A percentile compares a stretch with the other conserved stretches of the same genome.
These are phyloP conservation scores for Sebastes ruberrimus DNA, from an alignment of 2,797 vertebrate species.

Conservation along the genomic window DNA sequence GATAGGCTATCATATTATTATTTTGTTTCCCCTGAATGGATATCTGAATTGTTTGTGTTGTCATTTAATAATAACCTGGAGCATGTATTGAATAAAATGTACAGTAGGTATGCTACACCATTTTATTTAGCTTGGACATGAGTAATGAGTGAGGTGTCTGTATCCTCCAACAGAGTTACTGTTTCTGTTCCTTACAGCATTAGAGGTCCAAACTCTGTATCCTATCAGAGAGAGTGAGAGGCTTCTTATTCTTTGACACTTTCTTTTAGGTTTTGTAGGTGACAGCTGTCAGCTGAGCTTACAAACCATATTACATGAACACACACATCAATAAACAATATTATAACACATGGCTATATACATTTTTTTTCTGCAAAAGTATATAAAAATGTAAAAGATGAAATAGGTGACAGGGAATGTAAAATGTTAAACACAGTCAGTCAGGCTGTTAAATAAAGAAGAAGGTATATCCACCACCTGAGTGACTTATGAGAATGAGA, in stretches of 20 bases:
- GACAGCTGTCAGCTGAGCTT: slow-evolving; percentile 71
- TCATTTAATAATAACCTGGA: background rate
- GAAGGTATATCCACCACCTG: slow-evolving; percentile 11
- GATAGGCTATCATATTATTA: background rate
- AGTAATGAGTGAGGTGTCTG: background rate
- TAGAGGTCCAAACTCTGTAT: slow-evolving; percentile 69
- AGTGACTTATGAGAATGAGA: slow-evolving; percentile 48
- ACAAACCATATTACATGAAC: background rate
- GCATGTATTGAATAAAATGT: slow-evolving; percentile 44
- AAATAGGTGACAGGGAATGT: background rate
- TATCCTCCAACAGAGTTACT: background rate
- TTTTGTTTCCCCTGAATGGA: background rate
- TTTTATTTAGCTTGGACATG: background rate
- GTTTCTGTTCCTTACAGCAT: slow-evolving; percentile 78
- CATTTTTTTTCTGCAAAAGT: background rate
- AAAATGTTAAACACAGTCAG: background rate
- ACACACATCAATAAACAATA: background rate
- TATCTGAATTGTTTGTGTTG: background rate
- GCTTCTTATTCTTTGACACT: slow-evolving; percentile 79
- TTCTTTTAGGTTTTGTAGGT: slow-evolving; percentile 77
- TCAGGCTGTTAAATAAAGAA: slow-evolving; percentile 14
- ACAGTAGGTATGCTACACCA: background rate
- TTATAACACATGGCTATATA: slow-evolving; percentile 10
- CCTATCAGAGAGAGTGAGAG: slow-evolving; percentile 40
- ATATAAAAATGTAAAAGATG: background rate